Base-by-base conservation (phyloP, 2,797 vertebrate species). In the Orientallactaga sibirica region DNA sequence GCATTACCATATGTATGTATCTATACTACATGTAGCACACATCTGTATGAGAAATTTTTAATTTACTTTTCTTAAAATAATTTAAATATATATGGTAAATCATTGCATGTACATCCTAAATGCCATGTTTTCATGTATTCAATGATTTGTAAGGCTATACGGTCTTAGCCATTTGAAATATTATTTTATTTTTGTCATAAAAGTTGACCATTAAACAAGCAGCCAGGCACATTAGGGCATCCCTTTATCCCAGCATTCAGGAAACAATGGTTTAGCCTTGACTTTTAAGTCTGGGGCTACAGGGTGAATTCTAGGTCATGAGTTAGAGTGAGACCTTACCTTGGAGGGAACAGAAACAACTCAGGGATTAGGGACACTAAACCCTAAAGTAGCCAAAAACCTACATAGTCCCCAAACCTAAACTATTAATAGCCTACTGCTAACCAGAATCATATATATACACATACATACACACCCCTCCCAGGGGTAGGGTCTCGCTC, bases 81-180 rank as follows among this genome's bases (percentile, higher is more conserved):
- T 15, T 73, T 25, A 33, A 48, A 15, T 2, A 61, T 2, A 70
- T 18, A n/a, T 20, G 18, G 61, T 52, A 93, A 83, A 74, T 55
- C 29, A 88, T 1, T 82, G 19, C 41, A 89, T 18, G 18, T 27
- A 70, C 25, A 89, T 22, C 27, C 18, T 76, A 86, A 89, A 86
- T 48, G 73, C 5, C 41, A 48, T 25, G 81, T 86, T 77, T 89
- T 90, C 66, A 81, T 61, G 43, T 83, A 76, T 92, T 85, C 29
- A 92, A 15, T 81, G 61, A 93, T n/a, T 91, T 14, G 7, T 25
- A 33, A 88, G 43, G 70, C 22, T 82, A 48, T 22, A 87, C 0
- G 66, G 58, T 70, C 43, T 78, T 48, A 68, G n/a, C 29, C 66
- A 93, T 43, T 20, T 55, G 90, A 82, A 18, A 7, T 48, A 48